These are phyloP conservation scores for Diplolepis rosae DNA, from an alignment of 2,888 invertebrate genomes.

Conservation along the genomic window DNA sequence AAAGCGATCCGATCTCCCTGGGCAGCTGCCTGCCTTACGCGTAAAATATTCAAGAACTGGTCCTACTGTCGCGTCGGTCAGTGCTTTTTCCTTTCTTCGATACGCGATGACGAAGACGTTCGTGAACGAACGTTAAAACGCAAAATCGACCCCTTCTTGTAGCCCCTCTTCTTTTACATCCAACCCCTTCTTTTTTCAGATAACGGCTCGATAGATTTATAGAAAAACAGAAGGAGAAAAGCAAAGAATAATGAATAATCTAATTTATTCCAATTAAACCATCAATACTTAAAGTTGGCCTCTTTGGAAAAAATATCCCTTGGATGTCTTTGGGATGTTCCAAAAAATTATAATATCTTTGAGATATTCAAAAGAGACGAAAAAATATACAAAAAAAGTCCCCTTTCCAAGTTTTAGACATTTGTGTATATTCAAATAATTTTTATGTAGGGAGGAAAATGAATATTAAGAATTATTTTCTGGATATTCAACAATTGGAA, in stretches of 20 bases:
- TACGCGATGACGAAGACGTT: slow-evolving; percentile 38
- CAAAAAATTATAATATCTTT: too few relatives aligned
- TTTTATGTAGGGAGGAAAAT: too few relatives aligned
- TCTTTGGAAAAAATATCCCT: background rate
- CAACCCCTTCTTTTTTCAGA: background rate
- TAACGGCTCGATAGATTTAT: background rate
- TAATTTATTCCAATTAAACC: background rate
- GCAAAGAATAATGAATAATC: background rate
- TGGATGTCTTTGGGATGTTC: too few relatives aligned
- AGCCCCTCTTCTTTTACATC: background rate
- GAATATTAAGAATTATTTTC: too few relatives aligned
- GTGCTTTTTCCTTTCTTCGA: slow-evolving; percentile 38
- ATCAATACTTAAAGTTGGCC: too few relatives aligned
- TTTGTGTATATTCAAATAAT: too few relatives aligned
- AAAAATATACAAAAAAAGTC: too few relatives aligned
- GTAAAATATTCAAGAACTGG: slow-evolving; percentile 61
- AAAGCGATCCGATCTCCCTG: slow-evolving; percentile 71
- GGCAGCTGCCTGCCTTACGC: slow-evolving; percentile 72
- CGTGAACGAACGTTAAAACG: slow-evolving; percentile 23
- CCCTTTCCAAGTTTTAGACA: too few relatives aligned
- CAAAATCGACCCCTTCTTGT: background rate
- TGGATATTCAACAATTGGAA: too few relatives aligned
- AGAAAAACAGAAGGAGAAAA: background rate
- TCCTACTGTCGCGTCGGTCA: slow-evolving; percentile 37
- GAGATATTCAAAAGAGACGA: too few relatives aligned